These are phyloP conservation scores for Melanotaenia parkinsoni DNA, from an alignment of 2,797 vertebrate genomes.

Conservation along the genomic window DNA sequence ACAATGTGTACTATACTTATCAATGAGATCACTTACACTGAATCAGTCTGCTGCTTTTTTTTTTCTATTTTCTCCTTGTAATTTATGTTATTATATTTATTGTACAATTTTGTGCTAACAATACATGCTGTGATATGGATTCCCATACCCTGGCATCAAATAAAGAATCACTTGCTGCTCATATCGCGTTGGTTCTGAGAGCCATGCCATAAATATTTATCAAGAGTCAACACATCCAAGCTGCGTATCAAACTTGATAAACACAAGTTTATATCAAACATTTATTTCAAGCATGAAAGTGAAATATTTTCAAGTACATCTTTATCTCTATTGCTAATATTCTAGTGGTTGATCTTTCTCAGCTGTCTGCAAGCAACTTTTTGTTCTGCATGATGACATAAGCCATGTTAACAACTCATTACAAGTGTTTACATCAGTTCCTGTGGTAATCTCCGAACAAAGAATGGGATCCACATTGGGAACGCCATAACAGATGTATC, in stretches of 20 bases:
- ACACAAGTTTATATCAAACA: conserved; percentile 54
- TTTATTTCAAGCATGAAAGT: conserved; percentile 52
- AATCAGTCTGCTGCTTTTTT: conserved; percentile 46
- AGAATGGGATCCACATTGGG: conserved; percentile 35
- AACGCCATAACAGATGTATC: conserved; percentile 54
- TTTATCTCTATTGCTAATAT: conserved; percentile 49
- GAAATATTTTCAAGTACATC: conserved; percentile 55
- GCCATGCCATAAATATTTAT: conserved; percentile 62
- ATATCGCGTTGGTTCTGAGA: conserved; percentile 45
- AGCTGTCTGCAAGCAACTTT: conserved; percentile 37
- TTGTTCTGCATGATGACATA: conserved; percentile 35
- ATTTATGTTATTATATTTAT: conserved; percentile 49
- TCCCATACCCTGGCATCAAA: conserved; percentile 40
- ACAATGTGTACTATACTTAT: conserved; percentile 27
- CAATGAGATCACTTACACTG: conserved; percentile 40
- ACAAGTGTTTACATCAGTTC: conserved; percentile 71
- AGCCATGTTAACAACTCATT: conserved; percentile 59
- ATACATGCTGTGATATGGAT: conserved; percentile 45
- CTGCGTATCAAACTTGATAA: conserved; percentile 58
- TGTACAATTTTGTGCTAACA: conserved; percentile 27
- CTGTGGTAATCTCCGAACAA: conserved; percentile 64
- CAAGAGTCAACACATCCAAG: conserved; percentile 50
- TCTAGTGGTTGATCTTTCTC: conserved; percentile 32
- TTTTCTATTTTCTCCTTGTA: conserved; percentile 10
- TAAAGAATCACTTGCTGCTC: conserved; percentile 44